These are phyloP conservation scores for Stratiomys singularior DNA, from an alignment of 2,888 invertebrate genomes.

Conservation along the genomic window DNA sequence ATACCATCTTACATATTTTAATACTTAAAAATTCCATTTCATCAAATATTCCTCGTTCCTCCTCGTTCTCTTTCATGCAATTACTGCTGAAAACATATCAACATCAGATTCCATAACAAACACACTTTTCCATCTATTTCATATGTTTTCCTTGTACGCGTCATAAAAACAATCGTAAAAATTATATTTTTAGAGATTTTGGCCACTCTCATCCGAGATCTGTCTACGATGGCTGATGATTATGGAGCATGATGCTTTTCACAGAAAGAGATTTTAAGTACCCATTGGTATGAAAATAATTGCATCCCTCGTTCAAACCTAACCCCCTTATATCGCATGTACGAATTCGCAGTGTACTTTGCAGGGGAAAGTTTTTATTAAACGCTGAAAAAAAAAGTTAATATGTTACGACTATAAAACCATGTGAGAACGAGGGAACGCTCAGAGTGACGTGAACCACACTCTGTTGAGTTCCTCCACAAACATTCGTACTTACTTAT, in stretches of 20 bases:
- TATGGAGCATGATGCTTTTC: neutral
- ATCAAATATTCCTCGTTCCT: no score
- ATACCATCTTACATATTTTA: no score
- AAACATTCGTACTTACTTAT: neutral
- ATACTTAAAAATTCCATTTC: no score
- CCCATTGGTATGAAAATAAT: neutral
- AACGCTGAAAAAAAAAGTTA: neutral
- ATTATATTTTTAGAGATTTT: no score
- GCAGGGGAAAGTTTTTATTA: no score
- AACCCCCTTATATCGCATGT: neutral
- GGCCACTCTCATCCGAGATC: no score
- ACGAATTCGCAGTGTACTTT: neutral
- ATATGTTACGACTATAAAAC: neutral
- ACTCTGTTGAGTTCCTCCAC: neutral
- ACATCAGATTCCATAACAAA: no score
- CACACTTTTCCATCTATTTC: no score
- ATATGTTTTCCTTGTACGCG: no score
- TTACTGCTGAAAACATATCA: no score
- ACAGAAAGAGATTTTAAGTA: constrained; percentile 1
- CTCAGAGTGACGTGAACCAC: neutral
- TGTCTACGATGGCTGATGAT: neutral
- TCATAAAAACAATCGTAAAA: no score
- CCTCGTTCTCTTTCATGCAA: no score
- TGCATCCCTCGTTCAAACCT: neutral
- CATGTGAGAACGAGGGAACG: neutral